phyloP scores from a whole-genome alignment of 1,140 invertebrate species.

The Forficula auricularia region DNA sequence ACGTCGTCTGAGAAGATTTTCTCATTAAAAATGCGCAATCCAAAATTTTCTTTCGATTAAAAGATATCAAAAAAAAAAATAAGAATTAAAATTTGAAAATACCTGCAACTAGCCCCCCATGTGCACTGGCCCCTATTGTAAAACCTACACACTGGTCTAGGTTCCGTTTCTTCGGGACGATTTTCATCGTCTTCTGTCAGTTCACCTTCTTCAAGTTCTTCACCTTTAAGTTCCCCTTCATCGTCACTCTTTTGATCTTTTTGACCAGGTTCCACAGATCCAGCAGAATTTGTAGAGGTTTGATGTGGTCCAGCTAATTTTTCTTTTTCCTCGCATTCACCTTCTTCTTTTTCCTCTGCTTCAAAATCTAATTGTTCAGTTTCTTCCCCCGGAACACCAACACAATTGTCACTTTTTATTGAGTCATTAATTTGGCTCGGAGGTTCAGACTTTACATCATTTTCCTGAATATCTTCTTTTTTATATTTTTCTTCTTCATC shows the following conservation, averaged over 20 bases:
- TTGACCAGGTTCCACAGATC: slow-evolving; percentile 18
- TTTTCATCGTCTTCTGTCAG: slow-evolving; percentile 72
- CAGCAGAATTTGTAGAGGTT: not conserved
- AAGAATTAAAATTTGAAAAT: too few relatives aligned
- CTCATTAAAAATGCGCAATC: too few relatives aligned
- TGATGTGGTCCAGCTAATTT: not conserved
- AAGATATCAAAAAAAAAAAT: not conserved
- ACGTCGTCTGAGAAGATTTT: too few relatives aligned
- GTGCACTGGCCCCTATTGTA: slow-evolving; percentile 86
- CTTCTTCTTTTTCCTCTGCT: slow-evolving; percentile 45
- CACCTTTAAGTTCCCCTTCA: slow-evolving; percentile 26
- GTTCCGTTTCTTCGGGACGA: slow-evolving; percentile 62
- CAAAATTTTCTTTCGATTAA: not conserved
- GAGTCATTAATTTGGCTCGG: slow-evolving; percentile 9
- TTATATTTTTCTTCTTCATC: slow-evolving; percentile 24
- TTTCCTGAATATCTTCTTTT: slow-evolving; percentile 3
- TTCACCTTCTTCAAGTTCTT: slow-evolving; percentile 70
- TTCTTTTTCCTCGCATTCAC: slow-evolving; percentile 22
- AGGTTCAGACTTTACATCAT: slow-evolving; percentile 1
- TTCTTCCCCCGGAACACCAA: slow-evolving; percentile 33
- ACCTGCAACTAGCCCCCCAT: slow-evolving; percentile 84
- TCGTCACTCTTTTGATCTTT: slow-evolving; percentile 30
- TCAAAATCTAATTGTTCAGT: slow-evolving; percentile 71
- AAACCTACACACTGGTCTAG: slow-evolving; percentile 75
- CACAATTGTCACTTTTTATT: slow-evolving; percentile 19